phyloP scores from a whole-genome alignment of 2,797 vertebrate species.

The Silurus aristotelis region DNA sequence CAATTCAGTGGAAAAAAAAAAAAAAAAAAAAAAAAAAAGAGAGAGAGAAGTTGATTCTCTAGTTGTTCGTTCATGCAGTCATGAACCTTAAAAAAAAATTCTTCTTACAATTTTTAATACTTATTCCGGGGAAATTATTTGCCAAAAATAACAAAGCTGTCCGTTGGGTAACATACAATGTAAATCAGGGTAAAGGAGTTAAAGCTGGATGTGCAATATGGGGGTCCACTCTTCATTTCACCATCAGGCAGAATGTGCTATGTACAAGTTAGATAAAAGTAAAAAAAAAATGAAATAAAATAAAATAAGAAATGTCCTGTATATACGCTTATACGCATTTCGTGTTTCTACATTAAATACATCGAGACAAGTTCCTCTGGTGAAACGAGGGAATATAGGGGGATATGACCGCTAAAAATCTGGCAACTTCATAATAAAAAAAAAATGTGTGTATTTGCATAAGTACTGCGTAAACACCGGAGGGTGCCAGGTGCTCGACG shows the following conservation, averaged over 20 bases:
- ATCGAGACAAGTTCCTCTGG: slow-evolving; percentile 48
- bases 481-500: slow-evolving; percentile 43
- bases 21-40: not conserved
- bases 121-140: not conserved
- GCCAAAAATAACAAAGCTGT: not conserved
- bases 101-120: no score
- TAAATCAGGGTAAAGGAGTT: not conserved
- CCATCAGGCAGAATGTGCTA: not conserved
- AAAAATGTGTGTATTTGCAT: slow-evolving; percentile 32
- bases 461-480: slow-evolving; percentile 47
- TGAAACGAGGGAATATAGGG: slow-evolving; percentile 22
- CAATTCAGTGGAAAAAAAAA: no score
- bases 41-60: not conserved
- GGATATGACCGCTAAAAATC: slow-evolving; percentile 18
- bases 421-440: slow-evolving; percentile 30
- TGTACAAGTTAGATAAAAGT: not conserved
- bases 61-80: not conserved
- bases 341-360: slow-evolving; percentile 35
- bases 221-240: not conserved
- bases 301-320: not conserved
- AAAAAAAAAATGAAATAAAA: not conserved
- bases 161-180: not conserved
- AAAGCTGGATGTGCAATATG: not conserved
- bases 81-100: not conserved
- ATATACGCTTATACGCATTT: slow-evolving; percentile 34